These are phyloP conservation scores for Dicrostonyx torquatus DNA, from an alignment of 2,797 vertebrate genomes.

Conservation along the genomic window DNA sequence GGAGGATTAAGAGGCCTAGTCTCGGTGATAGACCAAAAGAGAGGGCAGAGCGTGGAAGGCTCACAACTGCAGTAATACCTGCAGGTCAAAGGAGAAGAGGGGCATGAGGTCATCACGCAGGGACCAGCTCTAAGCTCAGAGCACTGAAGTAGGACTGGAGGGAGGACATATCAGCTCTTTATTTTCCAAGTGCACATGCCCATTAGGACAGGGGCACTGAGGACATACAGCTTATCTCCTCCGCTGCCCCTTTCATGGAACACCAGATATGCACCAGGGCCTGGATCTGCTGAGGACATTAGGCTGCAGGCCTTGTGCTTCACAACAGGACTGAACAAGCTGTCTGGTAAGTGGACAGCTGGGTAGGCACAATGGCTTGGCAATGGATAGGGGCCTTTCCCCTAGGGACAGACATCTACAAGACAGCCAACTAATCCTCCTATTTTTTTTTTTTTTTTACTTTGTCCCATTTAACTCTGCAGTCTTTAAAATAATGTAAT, in stretches of 20 bases:
- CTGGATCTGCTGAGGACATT: neutral
- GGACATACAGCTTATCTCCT: neutral
- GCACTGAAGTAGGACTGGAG: no score
- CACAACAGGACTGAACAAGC: neutral
- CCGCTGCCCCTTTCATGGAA: neutral
- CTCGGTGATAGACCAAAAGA: accelerated
- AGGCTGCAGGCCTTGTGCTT: neutral
- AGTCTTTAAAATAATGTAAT: slow-evolving; percentile 78
- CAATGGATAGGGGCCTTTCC: no score
- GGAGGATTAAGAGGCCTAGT: neutral
- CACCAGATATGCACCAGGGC: neutral
- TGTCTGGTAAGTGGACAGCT: neutral
- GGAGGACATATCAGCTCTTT: neutral
- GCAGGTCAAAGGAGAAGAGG: no score
- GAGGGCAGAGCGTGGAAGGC: no score
- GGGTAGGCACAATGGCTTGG: no score
- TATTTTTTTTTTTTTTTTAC: slow-evolving; percentile 66
- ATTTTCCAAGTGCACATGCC: neutral
- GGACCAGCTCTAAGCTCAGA: neutral
- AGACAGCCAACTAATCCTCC: slow-evolving; percentile 56
- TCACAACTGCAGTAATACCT: no score
- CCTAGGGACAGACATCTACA: neutral
- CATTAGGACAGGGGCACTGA: neutral
- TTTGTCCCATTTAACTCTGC: slow-evolving; percentile 62
- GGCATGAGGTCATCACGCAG: accelerated